These are phyloP conservation scores for Lutraria rhynchaena DNA, from an alignment of 1,140 invertebrate genomes.

Conservation along the genomic window DNA sequence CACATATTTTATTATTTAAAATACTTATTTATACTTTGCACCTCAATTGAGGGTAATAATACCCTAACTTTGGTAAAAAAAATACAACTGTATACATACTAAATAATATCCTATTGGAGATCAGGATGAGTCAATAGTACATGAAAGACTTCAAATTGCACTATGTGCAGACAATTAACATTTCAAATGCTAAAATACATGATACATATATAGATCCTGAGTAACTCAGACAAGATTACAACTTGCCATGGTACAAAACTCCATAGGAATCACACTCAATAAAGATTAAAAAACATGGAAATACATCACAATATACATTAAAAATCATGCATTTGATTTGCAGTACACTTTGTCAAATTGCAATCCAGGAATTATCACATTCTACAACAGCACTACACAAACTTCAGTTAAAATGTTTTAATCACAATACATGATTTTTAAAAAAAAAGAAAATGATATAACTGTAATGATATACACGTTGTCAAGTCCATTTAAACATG, in stretches of 20 bases:
- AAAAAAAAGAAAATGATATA: slow-evolving; percentile 29
- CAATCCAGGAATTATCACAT: slow-evolving; percentile 50
- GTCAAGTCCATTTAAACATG: slow-evolving; percentile 56
- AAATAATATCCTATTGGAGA: slow-evolving; percentile 58
- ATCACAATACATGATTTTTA: slow-evolving; percentile 57
- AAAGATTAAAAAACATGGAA: slow-evolving; percentile 55
- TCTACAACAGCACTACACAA: slow-evolving; percentile 52
- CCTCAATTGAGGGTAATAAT: slow-evolving; percentile 28
- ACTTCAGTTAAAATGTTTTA: slow-evolving; percentile 1
- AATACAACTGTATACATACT: slow-evolving; percentile 55
- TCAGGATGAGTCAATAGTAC: slow-evolving; percentile 49
- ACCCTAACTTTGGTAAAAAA: slow-evolving; percentile 55
- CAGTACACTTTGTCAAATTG: slow-evolving; percentile 15
- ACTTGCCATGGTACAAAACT: slow-evolving; percentile 28
- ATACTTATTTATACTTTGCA: slow-evolving; percentile 56
- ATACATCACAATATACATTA: slow-evolving; percentile 31
- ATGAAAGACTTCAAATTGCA: slow-evolving; percentile 56
- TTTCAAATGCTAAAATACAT: slow-evolving; percentile 52
- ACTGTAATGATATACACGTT: too few species aligned
- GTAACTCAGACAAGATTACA: slow-evolving; percentile 37
- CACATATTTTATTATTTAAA: slow-evolving; percentile 61
- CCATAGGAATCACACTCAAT: slow-evolving; percentile 59
- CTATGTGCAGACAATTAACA: slow-evolving; percentile 39
- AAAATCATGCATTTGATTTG: slow-evolving; percentile 38
- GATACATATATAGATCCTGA: slow-evolving; percentile 53